Evolutionary conservation across 2,888 invertebrate species (phyloP).

Genomic region (Podotricha telesiphe): DNA sequence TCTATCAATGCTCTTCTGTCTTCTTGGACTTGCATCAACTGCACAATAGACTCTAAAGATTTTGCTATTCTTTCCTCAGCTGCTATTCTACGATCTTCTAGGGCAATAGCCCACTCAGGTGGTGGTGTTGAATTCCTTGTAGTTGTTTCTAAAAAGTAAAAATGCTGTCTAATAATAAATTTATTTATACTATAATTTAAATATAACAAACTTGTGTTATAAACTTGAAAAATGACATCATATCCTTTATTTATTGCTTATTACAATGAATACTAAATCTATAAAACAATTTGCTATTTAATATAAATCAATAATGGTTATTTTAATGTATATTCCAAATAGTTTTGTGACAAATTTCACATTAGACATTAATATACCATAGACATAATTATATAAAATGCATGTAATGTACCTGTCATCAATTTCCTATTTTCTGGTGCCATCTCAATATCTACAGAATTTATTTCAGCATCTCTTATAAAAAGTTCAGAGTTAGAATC

Average conservation of each 20-base stretch:
- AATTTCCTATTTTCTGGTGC: constrained; percentile 27
- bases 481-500: constrained; percentile 65
- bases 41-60: constrained; percentile 66
- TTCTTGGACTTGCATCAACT: constrained; percentile 62
- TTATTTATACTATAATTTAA: background rate
- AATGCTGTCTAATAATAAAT: background rate
- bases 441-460: constrained; percentile 31
- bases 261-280: too few relatives aligned
- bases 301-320: background rate
- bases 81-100: constrained; percentile 69
- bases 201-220: too few relatives aligned
- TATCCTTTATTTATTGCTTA: too few relatives aligned
- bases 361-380: too few relatives aligned
- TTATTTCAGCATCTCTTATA: constrained; percentile 50
- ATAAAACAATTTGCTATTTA: background rate
- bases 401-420: constrained; percentile 25
- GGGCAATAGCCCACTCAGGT: constrained; percentile 70
- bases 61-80: constrained; percentile 71
- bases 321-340: background rate
- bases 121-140: constrained; percentile 57
- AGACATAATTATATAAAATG: background rate
- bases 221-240: too few relatives aligned
- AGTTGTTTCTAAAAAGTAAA: constrained; percentile 57
- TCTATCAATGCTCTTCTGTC: constrained; percentile 61
- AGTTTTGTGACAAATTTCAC: background rate